Evolutionary conservation across 2,113 vertebrate species (phyloP).

Genomic region (Microcebus tavaratra): DNA sequence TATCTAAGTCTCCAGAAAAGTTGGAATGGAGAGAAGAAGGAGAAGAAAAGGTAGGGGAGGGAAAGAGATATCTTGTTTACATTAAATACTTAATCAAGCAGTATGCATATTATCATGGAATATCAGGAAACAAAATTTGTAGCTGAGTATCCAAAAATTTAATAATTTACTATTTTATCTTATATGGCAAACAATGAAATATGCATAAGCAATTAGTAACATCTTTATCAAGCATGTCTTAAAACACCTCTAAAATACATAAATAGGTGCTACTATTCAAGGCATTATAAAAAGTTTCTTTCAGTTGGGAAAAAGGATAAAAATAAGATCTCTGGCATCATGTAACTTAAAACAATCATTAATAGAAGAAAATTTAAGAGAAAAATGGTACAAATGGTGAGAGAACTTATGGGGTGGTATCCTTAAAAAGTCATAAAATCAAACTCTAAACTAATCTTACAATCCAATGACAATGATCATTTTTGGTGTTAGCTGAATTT

Average conservation of each 20-base stretch:
- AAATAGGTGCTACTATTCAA: background rate
- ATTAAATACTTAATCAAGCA: background rate
- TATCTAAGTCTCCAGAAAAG: background rate
- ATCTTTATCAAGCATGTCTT: background rate
- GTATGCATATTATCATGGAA: background rate
- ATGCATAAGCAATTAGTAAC: background rate
- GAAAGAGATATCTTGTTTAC: background rate
- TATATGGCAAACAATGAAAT: background rate
- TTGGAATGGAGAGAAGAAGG: background rate
- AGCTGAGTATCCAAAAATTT: background rate
- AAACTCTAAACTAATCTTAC: slow-evolving; percentile 4
- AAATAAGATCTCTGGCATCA: background rate
- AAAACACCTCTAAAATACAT: slow-evolving; percentile 8
- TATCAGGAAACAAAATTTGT: background rate
- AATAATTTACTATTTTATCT: slow-evolving; percentile 1
- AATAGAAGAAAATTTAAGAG: background rate
- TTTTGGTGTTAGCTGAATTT: background rate
- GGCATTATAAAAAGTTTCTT: background rate
- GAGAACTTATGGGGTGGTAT: background rate
- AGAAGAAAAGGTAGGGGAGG: background rate
- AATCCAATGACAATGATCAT: slow-evolving; percentile 1
- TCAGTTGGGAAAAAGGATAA: background rate
- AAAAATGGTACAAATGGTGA: background rate
- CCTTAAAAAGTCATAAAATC: background rate
- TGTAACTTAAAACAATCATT: slow-evolving; percentile 27